Evolutionary conservation across 2,797 vertebrate species (phyloP).

Genomic region (Taeniopygia guttata): DNA sequence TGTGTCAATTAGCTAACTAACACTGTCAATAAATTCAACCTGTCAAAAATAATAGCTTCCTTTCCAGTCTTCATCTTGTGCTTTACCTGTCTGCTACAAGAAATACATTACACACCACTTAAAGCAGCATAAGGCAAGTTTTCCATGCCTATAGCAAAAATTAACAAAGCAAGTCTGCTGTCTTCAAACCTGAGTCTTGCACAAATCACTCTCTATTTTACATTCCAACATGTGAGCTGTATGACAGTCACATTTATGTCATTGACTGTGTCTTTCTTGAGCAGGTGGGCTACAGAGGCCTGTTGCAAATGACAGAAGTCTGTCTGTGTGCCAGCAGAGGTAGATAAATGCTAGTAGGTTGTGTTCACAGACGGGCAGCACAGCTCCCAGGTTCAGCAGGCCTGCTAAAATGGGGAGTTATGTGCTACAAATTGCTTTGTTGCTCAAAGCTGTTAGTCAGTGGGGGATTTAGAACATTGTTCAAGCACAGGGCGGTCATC

Average conservation of each 20-base stretch:
- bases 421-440: background rate
- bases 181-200: background rate
- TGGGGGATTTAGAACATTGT: background rate
- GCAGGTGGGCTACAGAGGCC: background rate
- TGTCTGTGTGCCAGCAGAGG: background rate
- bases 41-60: slow-evolving; percentile 77
- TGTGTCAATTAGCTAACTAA: slow-evolving; percentile 82
- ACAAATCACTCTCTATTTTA: background rate
- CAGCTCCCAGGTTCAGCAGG: background rate
- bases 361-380: background rate
- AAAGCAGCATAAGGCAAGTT: background rate
- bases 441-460: background rate
- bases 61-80: slow-evolving; percentile 48
- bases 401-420: background rate
- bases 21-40: slow-evolving; percentile 77
- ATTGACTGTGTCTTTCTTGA: background rate
- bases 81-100: slow-evolving; percentile 30
- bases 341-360: background rate
- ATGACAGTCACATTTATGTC: background rate
- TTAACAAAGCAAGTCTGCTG: background rate
- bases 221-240: fast-evolving
- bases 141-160: slow-evolving; percentile 24
- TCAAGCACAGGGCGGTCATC: fast-evolving
- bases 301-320: background rate
- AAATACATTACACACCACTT: background rate